A percentile compares a stretch with the other conserved stretches of the same genome.
Evolutionary conservation across 2,888 invertebrate genomes (phyloP).

Genomic region (Alloscopus bannaensis): DNA sequence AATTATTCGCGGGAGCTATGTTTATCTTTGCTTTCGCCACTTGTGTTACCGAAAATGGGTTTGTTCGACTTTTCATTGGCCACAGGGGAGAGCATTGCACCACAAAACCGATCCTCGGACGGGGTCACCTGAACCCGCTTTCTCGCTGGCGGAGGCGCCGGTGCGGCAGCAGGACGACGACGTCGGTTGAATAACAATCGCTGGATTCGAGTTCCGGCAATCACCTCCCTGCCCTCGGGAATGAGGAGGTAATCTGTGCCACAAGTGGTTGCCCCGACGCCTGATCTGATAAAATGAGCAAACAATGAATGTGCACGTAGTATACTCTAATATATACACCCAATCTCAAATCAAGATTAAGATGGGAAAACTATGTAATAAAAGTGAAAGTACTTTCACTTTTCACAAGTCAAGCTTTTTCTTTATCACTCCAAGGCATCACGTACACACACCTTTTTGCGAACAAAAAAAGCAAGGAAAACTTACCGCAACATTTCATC

Average conservation of each 20-base stretch:
- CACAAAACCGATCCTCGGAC: constrained; percentile 70
- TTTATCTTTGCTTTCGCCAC: too few species aligned
- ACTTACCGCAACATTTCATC: constrained; percentile 67
- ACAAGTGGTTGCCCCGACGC: constrained; percentile 65
- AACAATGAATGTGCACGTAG: too few species aligned
- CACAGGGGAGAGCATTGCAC: constrained; percentile 66
- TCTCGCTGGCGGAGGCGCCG: constrained; percentile 42
- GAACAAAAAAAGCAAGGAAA: background rate
- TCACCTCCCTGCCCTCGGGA: constrained; percentile 64
- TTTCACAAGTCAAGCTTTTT: too few species aligned
- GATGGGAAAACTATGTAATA: too few species aligned
- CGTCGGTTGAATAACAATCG: constrained; percentile 66
- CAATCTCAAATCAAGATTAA: background rate
- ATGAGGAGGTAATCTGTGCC: constrained; percentile 69
- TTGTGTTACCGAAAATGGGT: constrained; percentile 69
- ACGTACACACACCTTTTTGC: background rate
- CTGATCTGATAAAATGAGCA: constrained; percentile 68
- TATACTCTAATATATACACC: too few species aligned
- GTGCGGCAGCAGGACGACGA: constrained; percentile 42
- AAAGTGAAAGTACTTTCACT: too few species aligned
- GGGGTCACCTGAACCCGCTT: constrained; percentile 46
- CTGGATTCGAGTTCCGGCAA: constrained; percentile 40
- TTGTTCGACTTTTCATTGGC: constrained; percentile 61
- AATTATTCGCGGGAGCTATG: too few species aligned
- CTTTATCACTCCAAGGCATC: too few species aligned